Conservation (phyloP, 2,113 vertebrate species). For the Ornithorhynchus anatinus region DNA sequence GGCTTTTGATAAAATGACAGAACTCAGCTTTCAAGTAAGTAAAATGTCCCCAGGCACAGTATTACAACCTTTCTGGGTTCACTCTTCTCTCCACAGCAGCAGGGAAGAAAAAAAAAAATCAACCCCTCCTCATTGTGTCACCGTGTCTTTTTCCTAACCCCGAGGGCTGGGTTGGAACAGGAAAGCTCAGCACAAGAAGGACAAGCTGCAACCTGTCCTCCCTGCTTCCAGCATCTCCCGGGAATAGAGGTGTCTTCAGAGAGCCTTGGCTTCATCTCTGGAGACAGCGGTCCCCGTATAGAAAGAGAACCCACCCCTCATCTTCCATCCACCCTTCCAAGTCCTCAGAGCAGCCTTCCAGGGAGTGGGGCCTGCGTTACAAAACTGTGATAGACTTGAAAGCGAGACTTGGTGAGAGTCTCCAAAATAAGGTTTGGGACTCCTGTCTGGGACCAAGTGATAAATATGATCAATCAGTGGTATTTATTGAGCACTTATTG, state of each 20-base stretch:
- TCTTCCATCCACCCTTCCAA: not conserved
- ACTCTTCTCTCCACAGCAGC: not conserved
- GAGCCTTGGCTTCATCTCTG: not conserved
- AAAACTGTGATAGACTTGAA: not conserved
- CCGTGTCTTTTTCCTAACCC: slow-evolving; percentile 2
- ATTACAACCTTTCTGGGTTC: not conserved
- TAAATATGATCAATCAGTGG: too few species aligned
- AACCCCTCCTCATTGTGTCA: slow-evolving; percentile 17
- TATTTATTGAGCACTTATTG: too few species aligned
- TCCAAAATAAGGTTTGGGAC: too few species aligned
- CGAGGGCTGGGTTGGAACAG: slow-evolving; percentile 12
- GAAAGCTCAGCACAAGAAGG: not conserved
- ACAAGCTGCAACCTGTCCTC: slow-evolving; percentile 30
- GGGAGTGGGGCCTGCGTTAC: not conserved
- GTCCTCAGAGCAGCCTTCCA: not conserved
- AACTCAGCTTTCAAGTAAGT: not conserved
- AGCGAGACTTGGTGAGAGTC: too few species aligned
- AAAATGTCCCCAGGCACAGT: not conserved
- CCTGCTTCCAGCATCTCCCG: not conserved
- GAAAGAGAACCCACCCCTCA: too few species aligned
- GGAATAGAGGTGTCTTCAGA: not conserved
- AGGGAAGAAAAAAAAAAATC: not conserved
- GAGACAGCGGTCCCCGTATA: not conserved
- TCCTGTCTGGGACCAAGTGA: too few species aligned
- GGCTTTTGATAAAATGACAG: not conserved